A percentile compares a stretch with the other conserved stretches of the same genome.
Conservation (phyloP, 2,797 vertebrate species). For the Denticeps clupeoides region DNA sequence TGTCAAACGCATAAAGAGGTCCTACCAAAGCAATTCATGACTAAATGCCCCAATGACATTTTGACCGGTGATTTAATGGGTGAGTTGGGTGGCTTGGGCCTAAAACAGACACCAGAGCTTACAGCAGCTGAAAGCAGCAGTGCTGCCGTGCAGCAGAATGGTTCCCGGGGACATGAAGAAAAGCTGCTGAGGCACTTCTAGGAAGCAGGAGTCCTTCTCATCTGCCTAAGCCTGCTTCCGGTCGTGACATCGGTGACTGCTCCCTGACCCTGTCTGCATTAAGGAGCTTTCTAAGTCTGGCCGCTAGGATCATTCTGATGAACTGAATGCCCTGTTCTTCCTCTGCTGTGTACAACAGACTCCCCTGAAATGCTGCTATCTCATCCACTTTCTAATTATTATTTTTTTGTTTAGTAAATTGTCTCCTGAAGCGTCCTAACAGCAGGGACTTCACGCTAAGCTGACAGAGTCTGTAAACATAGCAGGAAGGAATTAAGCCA, state of each 20-base stretch:
- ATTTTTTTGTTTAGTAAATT: too few relatives aligned
- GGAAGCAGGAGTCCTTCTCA: slow-evolving; percentile 1
- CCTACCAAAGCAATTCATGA: too few relatives aligned
- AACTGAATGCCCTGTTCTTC: too few relatives aligned
- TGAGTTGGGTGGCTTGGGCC: too few relatives aligned
- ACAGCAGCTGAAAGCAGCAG: not conserved
- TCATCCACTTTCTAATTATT: too few relatives aligned
- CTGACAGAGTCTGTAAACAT: slow-evolving; percentile 1
- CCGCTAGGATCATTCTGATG: too few relatives aligned
- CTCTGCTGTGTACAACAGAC: too few relatives aligned
- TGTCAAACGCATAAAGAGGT: too few relatives aligned
- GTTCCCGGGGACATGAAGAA: not conserved
- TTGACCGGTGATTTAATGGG: too few relatives aligned
- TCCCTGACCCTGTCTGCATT: not conserved
- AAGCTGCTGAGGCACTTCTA: not conserved
- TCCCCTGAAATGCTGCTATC: too few relatives aligned
- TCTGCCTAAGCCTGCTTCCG: slow-evolving; percentile 2
- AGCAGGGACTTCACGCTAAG: not conserved
- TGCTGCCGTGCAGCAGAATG: not conserved
- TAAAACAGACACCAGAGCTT: not conserved
- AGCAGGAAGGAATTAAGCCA: not conserved
- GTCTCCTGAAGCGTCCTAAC: too few relatives aligned
- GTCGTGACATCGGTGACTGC: not conserved
- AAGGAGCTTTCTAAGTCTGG: slow-evolving; percentile 7
- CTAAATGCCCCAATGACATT: too few relatives aligned